Evolutionary conservation across 2,888 invertebrate genomes (phyloP).

Genomic region (Rhagophthalmus giganteus): DNA sequence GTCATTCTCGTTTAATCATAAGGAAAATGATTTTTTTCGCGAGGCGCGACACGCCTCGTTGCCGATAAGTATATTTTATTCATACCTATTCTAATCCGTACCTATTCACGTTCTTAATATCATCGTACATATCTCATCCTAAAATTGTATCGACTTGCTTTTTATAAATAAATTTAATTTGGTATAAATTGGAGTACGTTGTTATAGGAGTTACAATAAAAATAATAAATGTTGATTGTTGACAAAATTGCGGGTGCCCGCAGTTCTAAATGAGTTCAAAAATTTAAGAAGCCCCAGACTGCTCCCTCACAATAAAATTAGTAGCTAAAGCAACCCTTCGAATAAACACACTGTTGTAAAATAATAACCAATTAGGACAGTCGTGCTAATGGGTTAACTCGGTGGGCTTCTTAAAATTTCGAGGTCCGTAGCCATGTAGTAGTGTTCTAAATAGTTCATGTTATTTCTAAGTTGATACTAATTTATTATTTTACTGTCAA

Average conservation of each 20-base stretch:
- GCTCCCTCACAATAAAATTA: background rate
- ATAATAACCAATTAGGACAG: constrained; percentile 30
- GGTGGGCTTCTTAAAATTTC: constrained; percentile 12
- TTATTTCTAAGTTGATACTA: constrained; percentile 43
- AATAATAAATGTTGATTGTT: constrained; percentile 48
- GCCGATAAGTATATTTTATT: too few relatives aligned
- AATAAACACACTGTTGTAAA: constrained; percentile 20
- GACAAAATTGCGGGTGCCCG: constrained; percentile 35
- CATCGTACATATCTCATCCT: constrained; percentile 48
- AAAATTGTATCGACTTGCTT: constrained; percentile 46
- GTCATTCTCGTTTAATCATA: too few relatives aligned
- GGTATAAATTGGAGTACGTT: constrained; percentile 46
- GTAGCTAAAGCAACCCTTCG: constrained; percentile 8
- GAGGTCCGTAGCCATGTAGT: constrained; percentile 18
- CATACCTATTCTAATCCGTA: too few relatives aligned
- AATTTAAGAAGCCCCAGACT: constrained; percentile 10
- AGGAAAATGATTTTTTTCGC: too few relatives aligned
- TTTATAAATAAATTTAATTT: constrained; percentile 45
- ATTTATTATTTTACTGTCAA: constrained; percentile 46
- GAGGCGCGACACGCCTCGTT: too few relatives aligned
- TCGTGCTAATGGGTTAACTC: background rate
- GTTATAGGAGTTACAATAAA: constrained; percentile 45
- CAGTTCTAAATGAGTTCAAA: constrained; percentile 21
- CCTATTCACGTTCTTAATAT: constrained; percentile 19
- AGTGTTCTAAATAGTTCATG: constrained; percentile 42